phyloP scores from a whole-genome alignment of 2,797 vertebrate genomes.

The Sylvilagus floridanus region DNA sequence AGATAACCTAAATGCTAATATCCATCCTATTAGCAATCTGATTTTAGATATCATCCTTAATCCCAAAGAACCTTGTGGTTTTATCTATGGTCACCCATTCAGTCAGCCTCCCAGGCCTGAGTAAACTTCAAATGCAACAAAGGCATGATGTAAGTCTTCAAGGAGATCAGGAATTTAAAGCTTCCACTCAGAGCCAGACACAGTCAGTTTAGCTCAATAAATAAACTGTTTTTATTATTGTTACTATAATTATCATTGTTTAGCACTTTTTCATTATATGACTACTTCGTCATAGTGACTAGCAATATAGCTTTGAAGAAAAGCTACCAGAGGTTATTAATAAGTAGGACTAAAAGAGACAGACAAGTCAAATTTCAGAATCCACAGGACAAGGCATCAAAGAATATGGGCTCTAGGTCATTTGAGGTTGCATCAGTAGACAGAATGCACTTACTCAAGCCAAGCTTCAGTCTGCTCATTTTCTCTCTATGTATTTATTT shows the following conservation, averaged over 20 bases:
- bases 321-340: neutral
- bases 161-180: slow-evolving; percentile 24
- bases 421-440: neutral
- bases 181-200: neutral
- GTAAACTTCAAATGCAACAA: neutral
- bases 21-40: neutral
- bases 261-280: neutral
- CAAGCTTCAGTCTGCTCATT: neutral
- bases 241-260: neutral
- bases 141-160: neutral
- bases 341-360: neutral
- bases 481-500: too few species aligned
- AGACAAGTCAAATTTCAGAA: slow-evolving; percentile 3
- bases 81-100: neutral
- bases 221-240: slow-evolving; percentile 5
- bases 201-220: slow-evolving; percentile 7
- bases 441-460: neutral
- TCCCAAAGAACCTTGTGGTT: neutral
- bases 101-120: neutral
- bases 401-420: neutral
- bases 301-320: slow-evolving; percentile 17
- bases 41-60: slow-evolving; percentile 27
- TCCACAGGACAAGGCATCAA: neutral
- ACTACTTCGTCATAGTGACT: neutral
- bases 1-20: neutral